phyloP scores from a whole-genome alignment of 2,888 invertebrate genomes.

The Dicyrtoma fusca region DNA sequence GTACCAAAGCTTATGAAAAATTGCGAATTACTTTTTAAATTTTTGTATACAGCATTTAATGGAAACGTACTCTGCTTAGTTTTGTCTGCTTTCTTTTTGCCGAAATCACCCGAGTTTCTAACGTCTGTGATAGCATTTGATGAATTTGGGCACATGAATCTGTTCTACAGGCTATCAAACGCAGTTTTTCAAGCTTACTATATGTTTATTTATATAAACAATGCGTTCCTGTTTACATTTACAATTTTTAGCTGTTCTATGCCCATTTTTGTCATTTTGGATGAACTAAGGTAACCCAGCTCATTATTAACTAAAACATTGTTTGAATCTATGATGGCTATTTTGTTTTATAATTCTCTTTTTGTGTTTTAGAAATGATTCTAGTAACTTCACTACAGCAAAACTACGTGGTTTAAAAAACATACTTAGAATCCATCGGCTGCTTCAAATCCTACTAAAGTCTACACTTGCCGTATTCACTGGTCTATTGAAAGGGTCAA shows the following conservation, averaged over 20 bases:
- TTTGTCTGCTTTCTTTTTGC: neutral
- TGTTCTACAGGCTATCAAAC: neutral
- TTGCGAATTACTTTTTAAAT: neutral
- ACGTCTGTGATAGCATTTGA: neutral
- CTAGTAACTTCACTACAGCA: neutral
- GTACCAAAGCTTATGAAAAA: neutral
- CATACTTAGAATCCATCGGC: neutral
- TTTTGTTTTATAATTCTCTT: neutral
- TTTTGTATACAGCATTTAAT: neutral
- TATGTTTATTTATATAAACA: neutral
- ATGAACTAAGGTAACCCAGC: neutral
- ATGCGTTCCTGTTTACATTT: neutral
- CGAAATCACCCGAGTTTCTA: neutral
- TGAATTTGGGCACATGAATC: neutral
- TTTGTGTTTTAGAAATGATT: neutral
- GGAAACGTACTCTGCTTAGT: neutral
- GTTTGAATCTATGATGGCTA: neutral
- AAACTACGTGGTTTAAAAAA: neutral
- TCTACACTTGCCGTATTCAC: no score
- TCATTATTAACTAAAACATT: neutral
- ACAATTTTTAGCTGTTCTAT: neutral
- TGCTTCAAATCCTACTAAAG: neutral
- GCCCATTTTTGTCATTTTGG: neutral
- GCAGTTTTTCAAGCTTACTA: neutral
- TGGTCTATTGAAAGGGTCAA: neutral